These are phyloP conservation scores for Rhyacophila brunnea DNA, from an alignment of 1,140 invertebrate genomes.

Conservation along the genomic window DNA sequence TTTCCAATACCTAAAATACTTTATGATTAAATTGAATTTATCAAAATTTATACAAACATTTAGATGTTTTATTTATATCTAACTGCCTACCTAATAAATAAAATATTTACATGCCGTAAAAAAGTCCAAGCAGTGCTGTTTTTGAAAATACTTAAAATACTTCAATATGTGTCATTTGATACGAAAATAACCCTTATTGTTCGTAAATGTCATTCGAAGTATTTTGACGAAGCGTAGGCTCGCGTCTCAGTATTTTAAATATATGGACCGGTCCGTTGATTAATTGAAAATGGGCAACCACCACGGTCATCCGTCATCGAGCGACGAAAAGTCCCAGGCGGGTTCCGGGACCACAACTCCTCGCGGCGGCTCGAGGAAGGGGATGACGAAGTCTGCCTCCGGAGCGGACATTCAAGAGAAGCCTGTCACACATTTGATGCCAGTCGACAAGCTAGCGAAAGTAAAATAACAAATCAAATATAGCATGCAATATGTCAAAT, in stretches of 20 bases:
- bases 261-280: constrained; percentile 9
- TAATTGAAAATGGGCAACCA: constrained; percentile 44
- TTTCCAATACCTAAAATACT: no score
- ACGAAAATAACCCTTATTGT: constrained; percentile 26
- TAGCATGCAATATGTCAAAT: no score
- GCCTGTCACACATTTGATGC: constrained; percentile 61
- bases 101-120: constrained; percentile 1
- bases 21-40: no score
- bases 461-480: constrained; percentile 40
- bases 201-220: constrained; percentile 24
- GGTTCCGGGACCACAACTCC: constrained; percentile 48
- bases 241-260: constrained; percentile 2
- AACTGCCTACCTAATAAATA: neutral
- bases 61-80: no score
- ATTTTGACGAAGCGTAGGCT: constrained; percentile 19
- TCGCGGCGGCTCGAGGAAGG: constrained; percentile 46
- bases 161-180: constrained; percentile 26
- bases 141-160: constrained; percentile 14
- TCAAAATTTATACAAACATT: no score
- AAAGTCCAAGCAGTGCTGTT: constrained; percentile 2
- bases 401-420: constrained; percentile 60
- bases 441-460: constrained; percentile 69
- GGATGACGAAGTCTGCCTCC: constrained; percentile 57
- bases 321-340: constrained; percentile 37
- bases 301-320: constrained; percentile 42